Evolutionary conservation across 2,113 vertebrate species (phyloP), one percentile per base, ranked within the genome.

Genomic region (Anhinga rufa): DNA sequence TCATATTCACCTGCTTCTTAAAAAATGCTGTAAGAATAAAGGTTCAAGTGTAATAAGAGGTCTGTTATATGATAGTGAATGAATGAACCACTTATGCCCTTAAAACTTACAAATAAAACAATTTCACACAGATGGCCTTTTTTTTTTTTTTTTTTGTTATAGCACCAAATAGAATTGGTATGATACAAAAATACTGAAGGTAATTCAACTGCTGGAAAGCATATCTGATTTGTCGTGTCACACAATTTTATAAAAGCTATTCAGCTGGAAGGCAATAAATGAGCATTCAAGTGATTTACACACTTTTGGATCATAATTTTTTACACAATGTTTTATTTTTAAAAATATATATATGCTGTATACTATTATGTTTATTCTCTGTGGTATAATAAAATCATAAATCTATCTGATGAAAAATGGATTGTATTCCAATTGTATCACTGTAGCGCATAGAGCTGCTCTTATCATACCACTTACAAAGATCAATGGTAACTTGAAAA

Each of bases 351-450:
- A 97, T 97, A 97, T 58, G 95, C 91, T 84, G 89, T 97, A 95
- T 97, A 97, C 95, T 96, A 98, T 97, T 97, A 97, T 95, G 86
- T 97, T 98, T 97, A 97, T 98, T 96, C 98, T 97, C 97, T 88
- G 68, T 93, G 81, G 97, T 96, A 95, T 96, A 97, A 98, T 98
- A 98, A 97, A 97, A 97, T 86, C 93, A 97, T 98, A 98, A 98
- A 98, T 98, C 97, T 97, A 96, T 93, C 91, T 95, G 91, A 95
- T 98, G 97, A 98, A 97, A 98, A 97, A 98, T 97, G 90, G 96
- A 94, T 93, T 96, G 92, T 92, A 97, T 96, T 97, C 96, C 96
- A 97, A 96, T 90, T 97, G 91, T 83, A 97, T 95, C 93, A 97
- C 74, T 36, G 86, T n/a, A 84, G 88, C 54, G 38, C 83, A 91